Base-by-base conservation (phyloP, 1,140 invertebrate genomes). In the Latrodectus geometricus region DNA sequence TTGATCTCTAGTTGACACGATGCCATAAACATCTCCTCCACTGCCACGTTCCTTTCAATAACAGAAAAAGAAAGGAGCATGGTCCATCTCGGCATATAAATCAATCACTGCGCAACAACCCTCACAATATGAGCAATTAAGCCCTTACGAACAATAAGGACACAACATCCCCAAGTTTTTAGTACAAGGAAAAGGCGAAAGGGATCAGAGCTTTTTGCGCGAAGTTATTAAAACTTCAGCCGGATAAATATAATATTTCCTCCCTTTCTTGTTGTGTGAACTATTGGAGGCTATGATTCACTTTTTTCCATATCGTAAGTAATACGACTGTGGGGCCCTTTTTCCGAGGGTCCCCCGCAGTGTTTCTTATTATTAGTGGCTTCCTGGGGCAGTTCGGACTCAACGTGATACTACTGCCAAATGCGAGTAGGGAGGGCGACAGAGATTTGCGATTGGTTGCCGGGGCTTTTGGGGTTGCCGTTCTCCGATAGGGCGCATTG, bases 331-430 rank as follows among this genome's bases (percentile, higher is more conserved):
- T 15, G 54, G 54, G 69, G 61, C 61, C 70, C 80, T 68, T 49
- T 56, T n/a, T 15, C 54, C 11, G 17, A 50, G 50, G 49, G 49
- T 15, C 49, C 17, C 73, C 81, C 73, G 73, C 23, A 23, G 81
- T n/a, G 72, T 56, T 84, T 54, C 81, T 84, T 84, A 74, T 84
- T 84, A 84, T 84, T 84, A 84, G 81, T 84, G 81, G 81, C 72
- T 84, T 84, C 81, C 81, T 76, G 81, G 70, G 76, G 81, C 72
- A 20, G 81, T 84, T 84, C 61, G 35, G 56, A 21, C 73, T 49
- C 81, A 68, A 84, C 81, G 81, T 84, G 81, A 84, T 74, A 74
- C 81, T 84, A 84, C 81, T 84, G 72, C 81, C 61, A 48, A 75
- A 66, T 76, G 81, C 73, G 61, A 54, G 14, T 12, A 9, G 35